Evolutionary conservation across 1,140 invertebrate species (phyloP).

Genomic region (Musca vetustissima): DNA sequence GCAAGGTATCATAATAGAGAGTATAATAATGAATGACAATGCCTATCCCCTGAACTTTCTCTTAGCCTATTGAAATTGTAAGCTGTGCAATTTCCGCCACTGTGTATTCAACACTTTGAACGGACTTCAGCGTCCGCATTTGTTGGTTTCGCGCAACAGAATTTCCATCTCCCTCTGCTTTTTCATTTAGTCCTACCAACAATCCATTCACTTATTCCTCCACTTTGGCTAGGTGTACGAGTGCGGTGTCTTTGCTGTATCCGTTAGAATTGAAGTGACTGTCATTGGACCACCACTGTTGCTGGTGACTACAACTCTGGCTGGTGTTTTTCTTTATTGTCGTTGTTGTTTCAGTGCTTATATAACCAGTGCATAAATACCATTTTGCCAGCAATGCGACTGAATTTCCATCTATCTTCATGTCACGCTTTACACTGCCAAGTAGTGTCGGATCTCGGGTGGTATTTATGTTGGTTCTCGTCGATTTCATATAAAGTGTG

Average conservation of each 20-base stretch:
- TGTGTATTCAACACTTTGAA: too few relatives aligned
- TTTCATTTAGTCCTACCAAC: not conserved
- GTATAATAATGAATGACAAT: too few relatives aligned
- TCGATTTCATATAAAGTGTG: too few relatives aligned
- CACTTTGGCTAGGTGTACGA: not conserved
- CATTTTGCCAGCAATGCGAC: conserved; percentile 21
- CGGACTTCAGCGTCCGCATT: too few relatives aligned
- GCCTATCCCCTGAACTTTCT: too few relatives aligned
- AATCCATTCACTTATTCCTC: not conserved
- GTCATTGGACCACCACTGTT: not conserved
- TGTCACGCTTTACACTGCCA: conserved; percentile 19
- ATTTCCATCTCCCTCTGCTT: not conserved
- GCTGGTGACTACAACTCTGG: not conserved
- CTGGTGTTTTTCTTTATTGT: conserved; percentile 1
- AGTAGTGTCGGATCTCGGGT: not conserved
- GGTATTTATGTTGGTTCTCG: not conserved
- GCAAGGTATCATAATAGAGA: too few relatives aligned
- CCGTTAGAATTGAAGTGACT: not conserved
- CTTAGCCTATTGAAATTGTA: too few relatives aligned
- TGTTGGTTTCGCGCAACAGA: too few relatives aligned
- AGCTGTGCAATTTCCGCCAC: too few relatives aligned
- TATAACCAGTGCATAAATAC: conserved; percentile 25
- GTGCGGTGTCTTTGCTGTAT: not conserved
- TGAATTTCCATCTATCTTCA: conserved; percentile 27
- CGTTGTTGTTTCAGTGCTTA: not conserved